A percentile compares a stretch with the other conserved stretches of the same genome.
These are phyloP conservation scores for Alosa alosa DNA, from an alignment of 2,113 vertebrate genomes.

Conservation along the genomic window DNA sequence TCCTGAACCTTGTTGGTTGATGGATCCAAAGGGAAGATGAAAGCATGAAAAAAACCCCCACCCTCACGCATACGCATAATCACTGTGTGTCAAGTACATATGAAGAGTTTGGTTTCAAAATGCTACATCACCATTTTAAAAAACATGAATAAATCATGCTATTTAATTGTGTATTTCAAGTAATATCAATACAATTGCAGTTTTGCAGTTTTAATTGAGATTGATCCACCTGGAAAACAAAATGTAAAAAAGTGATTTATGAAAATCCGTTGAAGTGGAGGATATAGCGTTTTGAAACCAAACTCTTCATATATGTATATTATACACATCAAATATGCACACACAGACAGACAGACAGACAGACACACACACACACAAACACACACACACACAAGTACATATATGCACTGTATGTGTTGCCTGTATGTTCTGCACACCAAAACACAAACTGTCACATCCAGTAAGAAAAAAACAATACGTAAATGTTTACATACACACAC, in stretches of 20 bases:
- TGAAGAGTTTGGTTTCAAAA: too few species aligned
- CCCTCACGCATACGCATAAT: background rate
- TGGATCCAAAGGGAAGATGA: constrained; percentile 31
- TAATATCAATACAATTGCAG: too few species aligned
- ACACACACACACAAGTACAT: background rate
- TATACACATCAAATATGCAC: background rate
- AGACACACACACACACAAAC: background rate
- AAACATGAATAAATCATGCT: too few species aligned
- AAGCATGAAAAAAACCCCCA: background rate
- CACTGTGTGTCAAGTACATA: background rate
- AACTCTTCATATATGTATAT: too few species aligned
- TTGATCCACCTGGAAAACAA: too few species aligned
- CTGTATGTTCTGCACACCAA: background rate
- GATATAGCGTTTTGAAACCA: too few species aligned
- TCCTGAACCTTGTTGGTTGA: constrained; percentile 23
- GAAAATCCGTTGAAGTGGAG: too few species aligned
- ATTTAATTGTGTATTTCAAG: too few species aligned
- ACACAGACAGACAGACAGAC: background rate
- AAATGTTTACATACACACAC: background rate
- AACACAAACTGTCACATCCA: background rate
- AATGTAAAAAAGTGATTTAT: too few species aligned
- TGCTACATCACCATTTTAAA: too few species aligned
- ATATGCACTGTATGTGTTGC: background rate
- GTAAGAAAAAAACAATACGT: background rate
- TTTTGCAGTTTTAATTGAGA: too few species aligned